Evolutionary conservation across 2,888 invertebrate species (phyloP), one percentile per base, ranked within the genome.

Genomic region (Temnothorax ravouxi): DNA sequence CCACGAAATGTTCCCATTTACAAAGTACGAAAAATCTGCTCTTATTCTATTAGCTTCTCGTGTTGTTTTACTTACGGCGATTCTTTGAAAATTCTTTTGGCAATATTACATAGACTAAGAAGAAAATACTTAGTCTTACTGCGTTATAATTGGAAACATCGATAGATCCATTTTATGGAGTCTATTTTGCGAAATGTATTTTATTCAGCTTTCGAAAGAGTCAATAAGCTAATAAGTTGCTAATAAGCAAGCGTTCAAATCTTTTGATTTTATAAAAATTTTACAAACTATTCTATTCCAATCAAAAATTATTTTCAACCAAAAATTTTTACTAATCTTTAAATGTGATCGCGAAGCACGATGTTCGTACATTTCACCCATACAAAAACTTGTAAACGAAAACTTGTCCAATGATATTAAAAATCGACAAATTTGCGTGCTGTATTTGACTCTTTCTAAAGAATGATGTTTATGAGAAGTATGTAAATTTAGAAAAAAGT

Each of bases 161-260:
- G 83, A 86, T 88, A 89, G 87, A 85, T 88, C 87, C 88, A 79
- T 80, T 77, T 66, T 76, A 50, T 56, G 87, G 84, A 85, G 64
- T 89, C 88, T 89, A 91, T 88, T 90, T 89, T 86, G 88, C 84
- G 86, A 87, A 69, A 67, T 86, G 76, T 90, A 84, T 90, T 87
- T 89, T 90, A 76, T 54, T 88, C 84, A 84, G 66, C 85, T 84
- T 90, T 89, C 75, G 82, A 90, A 89, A 84, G 89, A 89, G 89
- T 87, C 89, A 87, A 88, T 84, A 38, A 18, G n/a, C 25, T 2
- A 25, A 29, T 29, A 29, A 29, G 29, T 41, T 34, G 5, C 6
- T 74, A 29, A 50, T 44, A 62, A 72, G 25, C 21, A 34, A 81
- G 29, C 18, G 44, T 64, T 18, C 13, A n/a, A 44, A n/a, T 62